Conservation (phyloP, 2,888 invertebrate species). For the Hyposoter dolosus region DNA sequence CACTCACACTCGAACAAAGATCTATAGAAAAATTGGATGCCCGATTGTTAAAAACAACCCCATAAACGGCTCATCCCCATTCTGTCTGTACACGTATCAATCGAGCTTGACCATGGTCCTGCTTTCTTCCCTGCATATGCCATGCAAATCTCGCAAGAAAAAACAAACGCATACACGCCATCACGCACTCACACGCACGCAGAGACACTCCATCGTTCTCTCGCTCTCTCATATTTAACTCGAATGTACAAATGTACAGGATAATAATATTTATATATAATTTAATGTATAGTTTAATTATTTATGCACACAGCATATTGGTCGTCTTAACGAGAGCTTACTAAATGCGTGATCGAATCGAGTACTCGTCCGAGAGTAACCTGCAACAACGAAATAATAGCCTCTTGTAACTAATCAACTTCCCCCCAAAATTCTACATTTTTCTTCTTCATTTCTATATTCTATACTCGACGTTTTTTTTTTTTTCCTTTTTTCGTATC, state of each 20-base stretch:
- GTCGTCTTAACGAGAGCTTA: slow-evolving; percentile 82
- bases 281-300: slow-evolving; percentile 68
- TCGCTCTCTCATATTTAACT: slow-evolving; percentile 41
- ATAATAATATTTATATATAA: slow-evolving; percentile 64
- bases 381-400: slow-evolving; percentile 84
- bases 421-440: slow-evolving; percentile 73
- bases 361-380: slow-evolving; percentile 85
- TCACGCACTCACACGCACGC: slow-evolving; percentile 54
- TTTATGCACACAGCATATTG: slow-evolving; percentile 81
- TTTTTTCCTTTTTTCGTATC: background rate
- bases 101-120: slow-evolving; percentile 20
- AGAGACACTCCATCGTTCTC: slow-evolving; percentile 6
- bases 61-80: slow-evolving; percentile 11
- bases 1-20: slow-evolving; percentile 18
- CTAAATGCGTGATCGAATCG: slow-evolving; percentile 85
- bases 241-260: slow-evolving; percentile 55
- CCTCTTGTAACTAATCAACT: slow-evolving; percentile 79
- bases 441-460: slow-evolving; percentile 59
- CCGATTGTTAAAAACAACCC: background rate
- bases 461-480: slow-evolving; percentile 4
- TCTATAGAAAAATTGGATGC: background rate
- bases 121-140: slow-evolving; percentile 25
- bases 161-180: background rate
- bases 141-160: slow-evolving; percentile 59
- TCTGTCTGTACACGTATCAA: slow-evolving; percentile 32